phyloP scores from a whole-genome alignment of 2,888 invertebrate genomes.

The Drymonia ruficornis region DNA sequence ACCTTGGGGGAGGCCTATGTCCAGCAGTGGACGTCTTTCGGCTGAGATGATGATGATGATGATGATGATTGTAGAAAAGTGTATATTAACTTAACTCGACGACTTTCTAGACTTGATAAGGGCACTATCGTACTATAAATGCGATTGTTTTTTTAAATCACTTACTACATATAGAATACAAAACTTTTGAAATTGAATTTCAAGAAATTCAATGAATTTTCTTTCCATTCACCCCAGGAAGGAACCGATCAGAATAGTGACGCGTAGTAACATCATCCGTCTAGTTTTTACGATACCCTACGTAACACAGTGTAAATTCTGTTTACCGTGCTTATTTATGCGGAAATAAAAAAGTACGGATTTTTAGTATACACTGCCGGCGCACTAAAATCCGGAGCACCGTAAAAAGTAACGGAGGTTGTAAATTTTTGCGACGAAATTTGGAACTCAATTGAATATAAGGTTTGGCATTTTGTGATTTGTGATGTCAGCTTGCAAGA shows the following conservation, averaged over 20 bases:
- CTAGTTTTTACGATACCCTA: slow-evolving; percentile 31
- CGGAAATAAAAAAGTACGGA: slow-evolving; percentile 26
- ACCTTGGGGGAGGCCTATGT: too few relatives aligned
- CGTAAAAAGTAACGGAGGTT: slow-evolving; percentile 37
- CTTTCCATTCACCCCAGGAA: neutral
- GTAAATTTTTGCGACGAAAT: slow-evolving; percentile 35
- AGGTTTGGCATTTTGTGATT: slow-evolving; percentile 23
- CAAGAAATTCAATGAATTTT: too few relatives aligned
- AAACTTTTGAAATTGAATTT: too few relatives aligned
- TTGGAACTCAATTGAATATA: slow-evolving; percentile 41
- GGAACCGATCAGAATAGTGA: neutral
- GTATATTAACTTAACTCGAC: too few relatives aligned
- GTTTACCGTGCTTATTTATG: slow-evolving; percentile 38
- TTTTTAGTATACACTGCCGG: slow-evolving; percentile 11
- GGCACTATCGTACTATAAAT: too few relatives aligned
- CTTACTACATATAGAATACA: too few relatives aligned
- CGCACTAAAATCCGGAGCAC: slow-evolving; percentile 25
- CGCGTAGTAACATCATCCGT: slow-evolving; percentile 17
- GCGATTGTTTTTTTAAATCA: too few relatives aligned
- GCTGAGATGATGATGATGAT: too few relatives aligned
- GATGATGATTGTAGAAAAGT: too few relatives aligned
- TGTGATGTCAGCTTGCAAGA: neutral
- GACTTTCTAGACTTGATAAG: too few relatives aligned
- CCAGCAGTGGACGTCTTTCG: too few relatives aligned
- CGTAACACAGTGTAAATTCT: slow-evolving; percentile 33